Percentiles rank a stretch among this genome's conserved stretches.
phyloP scores from a whole-genome alignment of 2,797 vertebrate genomes.

The Masticophis lateralis region DNA sequence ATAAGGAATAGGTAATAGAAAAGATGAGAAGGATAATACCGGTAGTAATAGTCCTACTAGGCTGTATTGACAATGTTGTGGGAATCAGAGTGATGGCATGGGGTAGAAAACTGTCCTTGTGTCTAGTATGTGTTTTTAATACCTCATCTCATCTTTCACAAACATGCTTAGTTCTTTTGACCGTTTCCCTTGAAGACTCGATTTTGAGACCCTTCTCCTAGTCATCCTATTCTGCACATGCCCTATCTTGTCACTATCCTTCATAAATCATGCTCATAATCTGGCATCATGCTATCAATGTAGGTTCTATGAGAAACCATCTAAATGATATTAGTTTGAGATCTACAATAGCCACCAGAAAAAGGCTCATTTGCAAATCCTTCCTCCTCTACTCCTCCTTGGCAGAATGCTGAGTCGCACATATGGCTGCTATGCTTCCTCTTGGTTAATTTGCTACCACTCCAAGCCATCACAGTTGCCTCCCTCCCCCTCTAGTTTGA shows the following conservation, averaged over 20 bases:
- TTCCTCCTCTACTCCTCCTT: neutral
- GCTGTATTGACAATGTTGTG: neutral
- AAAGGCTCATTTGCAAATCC: neutral
- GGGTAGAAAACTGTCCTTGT: neutral
- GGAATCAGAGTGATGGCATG: neutral
- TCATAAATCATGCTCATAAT: neutral
- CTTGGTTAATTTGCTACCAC: constrained; percentile 11
- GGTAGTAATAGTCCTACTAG: too few species aligned
- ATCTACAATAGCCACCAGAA: neutral
- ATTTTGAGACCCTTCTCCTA: neutral
- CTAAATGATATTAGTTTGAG: neutral
- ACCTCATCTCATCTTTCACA: neutral
- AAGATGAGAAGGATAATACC: too few species aligned
- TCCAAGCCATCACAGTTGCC: constrained; percentile 45
- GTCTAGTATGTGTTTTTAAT: neutral
- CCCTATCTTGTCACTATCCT: neutral
- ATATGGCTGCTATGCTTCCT: constrained; percentile 31
- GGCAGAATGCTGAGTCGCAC: neutral
- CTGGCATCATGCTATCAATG: neutral
- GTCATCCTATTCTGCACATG: neutral
- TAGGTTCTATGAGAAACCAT: neutral
- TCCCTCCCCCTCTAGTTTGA: constrained; percentile 32
- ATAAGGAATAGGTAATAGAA: too few species aligned
- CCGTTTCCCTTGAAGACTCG: neutral
- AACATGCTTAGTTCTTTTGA: neutral